phyloP scores from a whole-genome alignment of 2,113 vertebrate species.

The Sprattus sprattus region DNA sequence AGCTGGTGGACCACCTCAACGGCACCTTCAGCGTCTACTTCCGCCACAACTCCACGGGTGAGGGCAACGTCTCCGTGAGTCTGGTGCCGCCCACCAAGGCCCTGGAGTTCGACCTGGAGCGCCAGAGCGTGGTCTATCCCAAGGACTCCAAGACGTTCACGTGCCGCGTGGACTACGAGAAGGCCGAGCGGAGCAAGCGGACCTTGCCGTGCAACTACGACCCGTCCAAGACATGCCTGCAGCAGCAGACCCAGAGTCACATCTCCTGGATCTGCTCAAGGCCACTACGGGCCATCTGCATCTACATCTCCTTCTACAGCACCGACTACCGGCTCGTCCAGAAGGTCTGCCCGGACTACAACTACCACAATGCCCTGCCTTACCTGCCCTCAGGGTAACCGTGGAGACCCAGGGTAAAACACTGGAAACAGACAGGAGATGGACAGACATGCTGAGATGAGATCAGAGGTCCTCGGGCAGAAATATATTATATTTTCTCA shows the following conservation, averaged over 20 bases:
- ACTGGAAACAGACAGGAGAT: not conserved
- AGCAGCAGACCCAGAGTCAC: slow-evolving; percentile 82
- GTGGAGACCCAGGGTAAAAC: not conserved
- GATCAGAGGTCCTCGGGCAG: not conserved
- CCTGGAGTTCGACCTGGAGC: slow-evolving; percentile 84
- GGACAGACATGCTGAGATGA: not conserved
- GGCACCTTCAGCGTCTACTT: slow-evolving; percentile 88
- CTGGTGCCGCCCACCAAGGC: slow-evolving; percentile 83
- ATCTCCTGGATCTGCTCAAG: slow-evolving; percentile 87
- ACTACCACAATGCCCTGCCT: slow-evolving; percentile 73
- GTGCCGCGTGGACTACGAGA: slow-evolving; percentile 86
- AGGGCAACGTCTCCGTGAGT: slow-evolving; percentile 88
- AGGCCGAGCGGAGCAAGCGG: slow-evolving; percentile 80
- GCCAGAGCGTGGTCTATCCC: slow-evolving; percentile 86
- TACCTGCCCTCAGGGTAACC: slow-evolving; percentile 74
- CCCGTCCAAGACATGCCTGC: slow-evolving; percentile 82
- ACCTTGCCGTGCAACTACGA: slow-evolving; percentile 86
- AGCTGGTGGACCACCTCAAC: slow-evolving; percentile 88
- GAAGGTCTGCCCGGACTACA: slow-evolving; percentile 87
- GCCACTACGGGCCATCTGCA: slow-evolving; percentile 84
- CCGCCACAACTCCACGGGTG: slow-evolving; percentile 87
- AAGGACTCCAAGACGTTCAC: slow-evolving; percentile 92
- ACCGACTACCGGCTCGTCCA: slow-evolving; percentile 89
- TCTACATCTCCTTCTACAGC: slow-evolving; percentile 90
- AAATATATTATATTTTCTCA: not conserved